Percentiles rank a stretch among this genome's conserved stretches.
phyloP scores from a whole-genome alignment of 2,888 invertebrate genomes.

The Phymatocera aterrima region DNA sequence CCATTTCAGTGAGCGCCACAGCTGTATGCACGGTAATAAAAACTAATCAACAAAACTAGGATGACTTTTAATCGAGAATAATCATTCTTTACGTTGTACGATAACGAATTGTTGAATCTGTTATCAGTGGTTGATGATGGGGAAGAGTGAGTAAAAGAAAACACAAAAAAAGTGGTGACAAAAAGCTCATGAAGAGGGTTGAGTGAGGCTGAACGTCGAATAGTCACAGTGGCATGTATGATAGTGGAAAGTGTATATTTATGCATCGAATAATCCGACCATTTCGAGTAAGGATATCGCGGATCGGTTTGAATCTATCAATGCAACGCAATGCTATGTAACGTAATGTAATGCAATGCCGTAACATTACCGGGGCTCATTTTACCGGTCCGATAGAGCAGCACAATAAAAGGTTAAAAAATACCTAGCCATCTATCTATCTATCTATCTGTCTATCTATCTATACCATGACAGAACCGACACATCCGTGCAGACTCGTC shows the following conservation, averaged over 20 bases:
- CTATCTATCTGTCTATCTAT: neutral
- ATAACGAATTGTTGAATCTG: neutral
- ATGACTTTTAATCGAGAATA: no score
- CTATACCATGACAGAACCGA: neutral
- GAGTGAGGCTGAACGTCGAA: neutral
- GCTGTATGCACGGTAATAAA: no score
- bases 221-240: neutral
- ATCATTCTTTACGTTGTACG: no score
- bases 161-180: neutral
- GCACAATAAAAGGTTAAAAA: conserved; percentile 65
- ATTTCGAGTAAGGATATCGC: conserved; percentile 65
- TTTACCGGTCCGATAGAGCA: conserved; percentile 68
- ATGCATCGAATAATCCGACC: conserved; percentile 72
- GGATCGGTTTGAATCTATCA: conserved; percentile 71
- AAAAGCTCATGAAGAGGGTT: no score
- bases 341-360: neutral
- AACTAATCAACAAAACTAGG: neutral
- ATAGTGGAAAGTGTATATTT: conserved; percentile 70
- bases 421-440: conserved; percentile 45
- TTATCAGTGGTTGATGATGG: neutral
- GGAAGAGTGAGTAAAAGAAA: neutral
- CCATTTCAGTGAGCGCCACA: no score
- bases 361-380: conserved; percentile 68
- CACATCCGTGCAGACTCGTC: neutral
- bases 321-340: conserved; percentile 64